Evolutionary conservation across 2,113 vertebrate genomes (phyloP).

Genomic region (Haemorhous mexicanus): DNA sequence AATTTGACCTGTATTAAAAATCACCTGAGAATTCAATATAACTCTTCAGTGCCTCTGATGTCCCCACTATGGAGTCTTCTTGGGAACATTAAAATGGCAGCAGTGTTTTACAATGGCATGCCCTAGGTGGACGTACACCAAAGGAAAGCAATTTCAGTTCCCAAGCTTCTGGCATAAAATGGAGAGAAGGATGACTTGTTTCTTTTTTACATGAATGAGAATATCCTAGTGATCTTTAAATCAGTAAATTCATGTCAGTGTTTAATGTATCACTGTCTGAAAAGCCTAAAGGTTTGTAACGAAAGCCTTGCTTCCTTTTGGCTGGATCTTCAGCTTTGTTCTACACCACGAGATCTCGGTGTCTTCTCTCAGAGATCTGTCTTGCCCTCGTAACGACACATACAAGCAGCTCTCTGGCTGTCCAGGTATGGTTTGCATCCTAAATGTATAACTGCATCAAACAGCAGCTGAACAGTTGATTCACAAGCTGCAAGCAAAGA

Average conservation of each 20-base stretch:
- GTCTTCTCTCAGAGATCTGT: conserved; percentile 82
- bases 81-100: background rate
- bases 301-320: background rate
- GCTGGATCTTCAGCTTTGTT: background rate
- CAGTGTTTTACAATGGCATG: background rate
- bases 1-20: conserved; percentile 21
- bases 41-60: background rate
- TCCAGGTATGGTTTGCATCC: conserved; percentile 98
- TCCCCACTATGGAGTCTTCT: background rate
- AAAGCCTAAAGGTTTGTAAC: background rate
- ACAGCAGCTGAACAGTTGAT: conserved; percentile 87
- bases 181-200: background rate
- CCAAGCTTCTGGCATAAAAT: background rate
- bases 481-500: conserved; percentile 83
- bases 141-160: background rate
- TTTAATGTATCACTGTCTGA: background rate
- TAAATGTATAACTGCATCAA: conserved; percentile 91
- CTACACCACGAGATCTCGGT: too few relatives aligned
- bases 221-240: background rate
- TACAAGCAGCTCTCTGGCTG: conserved; percentile 89
- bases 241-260: background rate
- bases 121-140: background rate
- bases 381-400: conserved; percentile 86
- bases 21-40: background rate
- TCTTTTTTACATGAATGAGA: background rate